Evolutionary conservation across 2,888 invertebrate species (phyloP), one percentile per base, ranked within the genome.

Genomic region (Palloptera scutellata): DNA sequence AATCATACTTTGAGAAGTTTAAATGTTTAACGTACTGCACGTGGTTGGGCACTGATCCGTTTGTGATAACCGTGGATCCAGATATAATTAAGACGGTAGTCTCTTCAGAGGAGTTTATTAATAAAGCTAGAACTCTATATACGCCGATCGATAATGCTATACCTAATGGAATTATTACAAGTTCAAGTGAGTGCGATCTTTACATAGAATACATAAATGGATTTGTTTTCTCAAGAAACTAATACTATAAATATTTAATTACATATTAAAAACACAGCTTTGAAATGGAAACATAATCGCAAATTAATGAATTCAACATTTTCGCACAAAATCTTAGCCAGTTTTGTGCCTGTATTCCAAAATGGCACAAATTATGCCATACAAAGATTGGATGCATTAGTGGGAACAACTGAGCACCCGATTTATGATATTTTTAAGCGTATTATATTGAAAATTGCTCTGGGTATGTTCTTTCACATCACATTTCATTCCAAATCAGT

Each of bases 271-370:
- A 19, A 42, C 17, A 13, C 42, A 64, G 66, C 40, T 6, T 12
- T 42, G 17, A 55, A 66, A 58, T 77, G 77, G 77, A 73, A 68
- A n/a, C 72, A 71, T 17, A 73, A 76, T 62, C 73, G 77, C 5
- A 76, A 75, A 52, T 70, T 77, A 0, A 67, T 77, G 15, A 76
- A 74, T 30, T 72, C 75, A 11, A 70, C 76, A 42, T 77, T 77
- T 54, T 74, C 73, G 60, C 69, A 73, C 17, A 74, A 73, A 15
- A 72, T 75, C 40, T 52, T 77, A 20, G 65, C 71, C 43, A 73
- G 72, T 19, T 77, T 77, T 59, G 71, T 77, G 53, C 77, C 77
- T 9, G 73, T 73, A n/a, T 76, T 77, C 48, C 74, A 74, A 59
- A 67, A 66, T 11, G 64, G 66, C 12, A 61, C 67, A 1, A 15